phyloP scores from a whole-genome alignment of 2,888 invertebrate species.

The Drosophila melanocephala region DNA sequence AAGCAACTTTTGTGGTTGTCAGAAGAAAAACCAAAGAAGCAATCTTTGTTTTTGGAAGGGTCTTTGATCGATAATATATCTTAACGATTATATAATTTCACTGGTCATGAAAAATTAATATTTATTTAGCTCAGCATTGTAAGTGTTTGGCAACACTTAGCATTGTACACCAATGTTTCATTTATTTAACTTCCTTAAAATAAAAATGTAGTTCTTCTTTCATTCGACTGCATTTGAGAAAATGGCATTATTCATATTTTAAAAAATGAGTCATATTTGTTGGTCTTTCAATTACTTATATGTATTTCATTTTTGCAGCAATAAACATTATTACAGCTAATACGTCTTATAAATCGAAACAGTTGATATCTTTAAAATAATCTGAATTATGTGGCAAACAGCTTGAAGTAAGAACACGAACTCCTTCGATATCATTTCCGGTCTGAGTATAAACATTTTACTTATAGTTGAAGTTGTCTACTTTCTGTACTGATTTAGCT shows the following conservation, averaged over 20 bases:
- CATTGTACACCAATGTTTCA: background rate
- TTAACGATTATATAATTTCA: background rate
- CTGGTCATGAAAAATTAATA: background rate
- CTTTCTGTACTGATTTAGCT: constrained; percentile 51
- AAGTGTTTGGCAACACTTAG: background rate
- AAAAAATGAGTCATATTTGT: too few relatives aligned
- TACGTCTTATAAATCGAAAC: background rate
- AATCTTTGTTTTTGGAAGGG: background rate
- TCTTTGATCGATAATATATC: constrained; percentile 2
- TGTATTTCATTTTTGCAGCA: background rate
- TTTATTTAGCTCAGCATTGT: background rate
- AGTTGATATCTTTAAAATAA: constrained; percentile 13
- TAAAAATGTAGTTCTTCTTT: background rate
- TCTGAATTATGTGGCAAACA: constrained; percentile 16
- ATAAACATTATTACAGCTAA: too few relatives aligned
- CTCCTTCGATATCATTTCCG: constrained; percentile 49
- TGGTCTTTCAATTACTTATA: background rate
- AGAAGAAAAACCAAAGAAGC: background rate
- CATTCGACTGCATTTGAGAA: background rate
- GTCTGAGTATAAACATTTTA: constrained; percentile 54
- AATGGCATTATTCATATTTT: background rate
- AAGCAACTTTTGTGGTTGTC: constrained; percentile 3
- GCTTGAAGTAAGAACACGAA: constrained; percentile 24
- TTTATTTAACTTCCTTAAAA: background rate
- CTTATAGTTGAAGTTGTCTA: constrained; percentile 55